Conservation (phyloP, 2,888 invertebrate genomes). For the Odontomyia ornata region DNA sequence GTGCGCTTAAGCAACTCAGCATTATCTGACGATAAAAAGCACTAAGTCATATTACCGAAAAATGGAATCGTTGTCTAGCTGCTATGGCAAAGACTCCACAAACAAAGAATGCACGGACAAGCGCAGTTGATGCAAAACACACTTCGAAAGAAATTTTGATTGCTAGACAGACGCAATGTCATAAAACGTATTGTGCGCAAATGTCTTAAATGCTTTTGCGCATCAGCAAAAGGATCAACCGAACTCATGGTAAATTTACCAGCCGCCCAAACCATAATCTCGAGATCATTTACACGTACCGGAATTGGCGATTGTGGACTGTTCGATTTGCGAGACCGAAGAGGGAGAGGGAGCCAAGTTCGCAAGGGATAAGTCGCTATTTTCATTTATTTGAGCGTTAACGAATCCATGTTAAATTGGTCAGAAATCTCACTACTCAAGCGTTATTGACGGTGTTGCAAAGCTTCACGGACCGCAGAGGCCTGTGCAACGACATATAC, state of each 20-base stretch:
- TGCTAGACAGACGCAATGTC: background rate
- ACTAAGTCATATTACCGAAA: too few relatives aligned
- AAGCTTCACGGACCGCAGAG: too few relatives aligned
- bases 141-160: too few relatives aligned
- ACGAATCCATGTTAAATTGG: background rate
- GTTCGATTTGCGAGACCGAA: background rate
- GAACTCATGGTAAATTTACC: background rate
- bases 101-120: too few relatives aligned
- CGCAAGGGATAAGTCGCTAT: background rate
- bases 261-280: background rate
- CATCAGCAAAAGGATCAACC: background rate
- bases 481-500: too few relatives aligned
- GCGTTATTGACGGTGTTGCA: too few relatives aligned
- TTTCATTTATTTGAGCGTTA: background rate
- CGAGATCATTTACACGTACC: background rate
- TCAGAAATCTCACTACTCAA: too few relatives aligned
- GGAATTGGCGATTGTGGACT: background rate
- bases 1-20: too few relatives aligned
- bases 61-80: too few relatives aligned
- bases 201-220: background rate
- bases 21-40: too few relatives aligned
- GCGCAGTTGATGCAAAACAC: too few relatives aligned
- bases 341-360: background rate
- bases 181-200: background rate
- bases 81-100: too few relatives aligned